Evolutionary conservation across 2,888 invertebrate genomes (phyloP), one percentile per base, ranked within the genome.

Genomic region (Cordilura impudica): DNA sequence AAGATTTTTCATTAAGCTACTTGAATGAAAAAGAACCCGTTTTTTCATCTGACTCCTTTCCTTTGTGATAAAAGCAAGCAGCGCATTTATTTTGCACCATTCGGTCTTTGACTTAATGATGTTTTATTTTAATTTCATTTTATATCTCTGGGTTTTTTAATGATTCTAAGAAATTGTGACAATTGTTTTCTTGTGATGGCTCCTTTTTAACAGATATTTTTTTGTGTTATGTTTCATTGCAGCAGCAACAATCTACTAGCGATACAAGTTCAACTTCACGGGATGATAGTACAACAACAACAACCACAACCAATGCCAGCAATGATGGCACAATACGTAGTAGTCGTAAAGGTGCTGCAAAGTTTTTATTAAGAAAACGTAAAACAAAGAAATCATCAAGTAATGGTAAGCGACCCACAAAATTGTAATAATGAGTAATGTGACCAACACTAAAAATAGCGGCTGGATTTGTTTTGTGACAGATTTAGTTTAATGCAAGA

Each of bases 251-350:
- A 83, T 85, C 84, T 51, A 85, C 84, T 72, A 89, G 88, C 84
- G 88, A 89, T 83, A 87, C 89, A 60, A 88, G 88, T 83, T 85
- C 88, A 63, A 85, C 83, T 76, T 85, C 86, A 66, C 84, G 83
- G 63, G 83, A 87, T 81, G 86, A 84, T 78, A 84, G 84, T 82
- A 82, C 78, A 74, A 82, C 82, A 47, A 74, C 69, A n/a, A 35
- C 77, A 72, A 82, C 82, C 35, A 74, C 69, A 39, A 78, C 70
- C 56, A 65, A 76, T 45, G 60, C 69, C 39, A 81, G 76, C 26
- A 79, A 76, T 31, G 82, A 80, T 61, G 81, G 67, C 56, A 81
- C 69, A 43, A 78, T 66, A 29, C 39, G 60, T 66, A 73, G 71
- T 65, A 69, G 76, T 72, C 83, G 83, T 54, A 87, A 86, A 82